Evolutionary conservation across 2,888 invertebrate species (phyloP), one percentile per base, ranked within the genome.

Genomic region (Pollenia angustigena): DNA sequence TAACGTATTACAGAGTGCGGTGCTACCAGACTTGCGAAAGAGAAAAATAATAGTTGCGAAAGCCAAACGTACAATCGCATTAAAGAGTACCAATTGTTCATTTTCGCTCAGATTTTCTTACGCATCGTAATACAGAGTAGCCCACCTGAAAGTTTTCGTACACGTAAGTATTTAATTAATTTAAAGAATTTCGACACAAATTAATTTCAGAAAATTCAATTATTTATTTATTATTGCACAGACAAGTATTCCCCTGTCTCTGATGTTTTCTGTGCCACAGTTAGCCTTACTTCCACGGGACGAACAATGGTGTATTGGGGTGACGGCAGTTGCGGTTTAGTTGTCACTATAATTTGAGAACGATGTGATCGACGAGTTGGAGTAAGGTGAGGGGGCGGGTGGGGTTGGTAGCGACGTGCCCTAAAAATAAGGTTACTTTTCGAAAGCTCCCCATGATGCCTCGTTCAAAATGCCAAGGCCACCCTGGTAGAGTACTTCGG

Each of bases 241-340:
- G 68, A 69, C 32, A 69, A 32, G 68, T 69, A 69, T 69, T 69
- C 60, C 68, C 50, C 68, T 32, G 50, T n/a, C 32, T 52, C 12
- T 69, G 50, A 32, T 69, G 68, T 50, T 50, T 69, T 52, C 68
- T 69, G 68, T 69, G 68, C 68, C 68, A 69, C 52, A 69, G 68
- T 69, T 69, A 69, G 68, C 68, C 50, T 69, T 52, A 52, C 50
- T 69, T 48, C 50, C 68, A 69, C 68, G 52, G 64, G 68, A 69
- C 68, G 68, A 23, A 69, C 50, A 50, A 52, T 69, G 50, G 68
- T 69, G 68, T 52, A 69, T 52, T 69, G 23, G 11, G 68, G 68
- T 48, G 68, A 69, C 68, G 46, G 68, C 68, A 69, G 32, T 50
- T 52, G 68, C 68, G 68, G n/a, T n/a, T n/a, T n/a, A n/a, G 7